These are phyloP conservation scores for Chymomyza caudatula DNA, from an alignment of 2,888 invertebrate genomes.

Conservation along the genomic window DNA sequence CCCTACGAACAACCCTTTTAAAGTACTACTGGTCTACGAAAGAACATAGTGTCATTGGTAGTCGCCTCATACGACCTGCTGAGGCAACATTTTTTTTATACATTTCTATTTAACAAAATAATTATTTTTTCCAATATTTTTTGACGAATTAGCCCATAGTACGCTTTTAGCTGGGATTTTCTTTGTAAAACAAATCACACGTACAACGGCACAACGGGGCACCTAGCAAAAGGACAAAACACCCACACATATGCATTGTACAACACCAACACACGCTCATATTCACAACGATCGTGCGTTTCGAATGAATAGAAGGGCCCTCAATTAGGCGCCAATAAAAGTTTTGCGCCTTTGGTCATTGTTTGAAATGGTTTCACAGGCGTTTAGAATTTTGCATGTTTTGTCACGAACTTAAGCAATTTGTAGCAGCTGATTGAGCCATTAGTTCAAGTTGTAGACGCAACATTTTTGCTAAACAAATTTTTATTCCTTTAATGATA, in stretches of 20 bases:
- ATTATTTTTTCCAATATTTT: too few relatives aligned
- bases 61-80: too few relatives aligned
- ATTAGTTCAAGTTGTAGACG: conserved; percentile 1
- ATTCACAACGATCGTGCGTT: neutral
- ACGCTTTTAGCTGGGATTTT: conserved; percentile 49
- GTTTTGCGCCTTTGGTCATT: conserved; percentile 14
- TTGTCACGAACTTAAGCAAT: conserved; percentile 7
- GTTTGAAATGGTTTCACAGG: conserved; percentile 27
- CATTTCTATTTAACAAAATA: too few relatives aligned
- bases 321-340: conserved; percentile 51
- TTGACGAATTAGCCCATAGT: neutral
- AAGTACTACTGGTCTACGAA: too few relatives aligned
- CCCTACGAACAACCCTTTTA: too few relatives aligned
- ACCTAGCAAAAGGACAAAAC: conserved; percentile 14
- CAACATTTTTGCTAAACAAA: conserved; percentile 28
- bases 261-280: conserved; percentile 6
- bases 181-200: conserved; percentile 57
- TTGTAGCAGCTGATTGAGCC: conserved; percentile 20
- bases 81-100: too few relatives aligned
- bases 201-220: conserved; percentile 33
- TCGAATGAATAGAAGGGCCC: conserved; percentile 13
- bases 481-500: conserved; percentile 52
- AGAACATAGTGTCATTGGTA: too few relatives aligned
- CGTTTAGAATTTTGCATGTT: conserved; percentile 9
- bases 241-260: neutral